Evolutionary conservation across 2,113 vertebrate species (phyloP).

Genomic region (Pteruthius melanotis): DNA sequence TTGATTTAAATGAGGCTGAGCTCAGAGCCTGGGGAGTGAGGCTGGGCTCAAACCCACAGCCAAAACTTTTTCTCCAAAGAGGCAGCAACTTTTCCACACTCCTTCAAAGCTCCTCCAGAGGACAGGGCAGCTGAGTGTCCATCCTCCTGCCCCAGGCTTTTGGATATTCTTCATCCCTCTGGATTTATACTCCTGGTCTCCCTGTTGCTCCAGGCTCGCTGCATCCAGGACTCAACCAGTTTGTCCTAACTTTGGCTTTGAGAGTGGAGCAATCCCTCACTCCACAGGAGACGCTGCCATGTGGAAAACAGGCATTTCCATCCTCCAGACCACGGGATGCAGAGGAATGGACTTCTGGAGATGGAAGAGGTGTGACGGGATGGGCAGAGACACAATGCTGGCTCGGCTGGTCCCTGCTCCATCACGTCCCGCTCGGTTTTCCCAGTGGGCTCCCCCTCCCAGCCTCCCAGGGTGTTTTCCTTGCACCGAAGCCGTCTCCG

Average conservation of each 20-base stretch:
- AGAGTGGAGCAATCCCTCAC: not conserved
- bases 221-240: not conserved
- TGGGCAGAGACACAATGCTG: not conserved
- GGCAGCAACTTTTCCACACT: not conserved
- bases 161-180: not conserved
- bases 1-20: not conserved
- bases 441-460: not conserved
- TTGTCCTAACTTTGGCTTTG: not conserved
- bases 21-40: not conserved
- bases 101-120: not conserved
- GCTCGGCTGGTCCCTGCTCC: not conserved
- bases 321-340: not conserved
- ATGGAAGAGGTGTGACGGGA: not conserved
- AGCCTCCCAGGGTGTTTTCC: not conserved
- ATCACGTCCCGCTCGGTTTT: not conserved
- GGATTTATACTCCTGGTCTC: not conserved
- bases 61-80: not conserved
- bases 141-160: not conserved
- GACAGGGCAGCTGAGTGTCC: too few species aligned
- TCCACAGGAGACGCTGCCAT: accelerated
- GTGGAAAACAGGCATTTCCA: not conserved
- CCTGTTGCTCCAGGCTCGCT: not conserved
- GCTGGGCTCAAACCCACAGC: not conserved
- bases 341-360: not conserved
- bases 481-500: not conserved